phyloP scores from a whole-genome alignment of 2,888 invertebrate species.

The Ischnus inquisitorius region DNA sequence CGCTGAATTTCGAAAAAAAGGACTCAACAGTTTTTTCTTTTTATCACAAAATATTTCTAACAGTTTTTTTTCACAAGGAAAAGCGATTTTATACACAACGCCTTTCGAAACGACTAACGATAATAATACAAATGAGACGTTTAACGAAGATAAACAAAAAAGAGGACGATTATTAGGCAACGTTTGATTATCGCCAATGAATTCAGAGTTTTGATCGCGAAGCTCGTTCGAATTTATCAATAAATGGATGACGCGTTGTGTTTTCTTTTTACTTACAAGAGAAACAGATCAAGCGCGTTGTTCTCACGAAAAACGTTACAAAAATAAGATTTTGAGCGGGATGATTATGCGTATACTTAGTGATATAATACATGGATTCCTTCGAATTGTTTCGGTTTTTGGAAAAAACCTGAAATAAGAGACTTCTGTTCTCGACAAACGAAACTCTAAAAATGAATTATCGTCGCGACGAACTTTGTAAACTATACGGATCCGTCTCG shows the following conservation, averaged over 20 bases:
- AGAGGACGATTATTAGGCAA: neutral
- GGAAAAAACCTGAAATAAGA: neutral
- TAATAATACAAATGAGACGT: neutral
- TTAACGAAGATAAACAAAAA: neutral
- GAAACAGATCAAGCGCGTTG: constrained; percentile 19
- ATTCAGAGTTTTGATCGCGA: constrained; percentile 5
- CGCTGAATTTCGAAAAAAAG: neutral
- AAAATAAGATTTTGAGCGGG: constrained; percentile 59
- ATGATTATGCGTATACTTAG: constrained; percentile 34
- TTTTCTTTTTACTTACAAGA: neutral
- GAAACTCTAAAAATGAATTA: neutral
- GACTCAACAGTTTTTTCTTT: constrained; percentile 19
- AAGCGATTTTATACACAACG: constrained; percentile 53
- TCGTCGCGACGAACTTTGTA: neutral
- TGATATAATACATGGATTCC: constrained; percentile 43
- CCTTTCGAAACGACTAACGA: neutral
- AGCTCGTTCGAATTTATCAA: constrained; percentile 1
- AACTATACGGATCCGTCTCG: neutral
- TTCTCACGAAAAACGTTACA: constrained; percentile 51
- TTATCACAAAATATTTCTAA: constrained; percentile 19
- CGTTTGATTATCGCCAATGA: constrained; percentile 23
- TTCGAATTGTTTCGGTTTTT: neutral
- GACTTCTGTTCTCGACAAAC: neutral
- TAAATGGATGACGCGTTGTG: neutral
- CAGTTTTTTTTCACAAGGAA: constrained; percentile 21